Evolutionary conservation across 1,140 invertebrate species (phyloP), one percentile per base, ranked within the genome.

Genomic region (Formica selysi): DNA sequence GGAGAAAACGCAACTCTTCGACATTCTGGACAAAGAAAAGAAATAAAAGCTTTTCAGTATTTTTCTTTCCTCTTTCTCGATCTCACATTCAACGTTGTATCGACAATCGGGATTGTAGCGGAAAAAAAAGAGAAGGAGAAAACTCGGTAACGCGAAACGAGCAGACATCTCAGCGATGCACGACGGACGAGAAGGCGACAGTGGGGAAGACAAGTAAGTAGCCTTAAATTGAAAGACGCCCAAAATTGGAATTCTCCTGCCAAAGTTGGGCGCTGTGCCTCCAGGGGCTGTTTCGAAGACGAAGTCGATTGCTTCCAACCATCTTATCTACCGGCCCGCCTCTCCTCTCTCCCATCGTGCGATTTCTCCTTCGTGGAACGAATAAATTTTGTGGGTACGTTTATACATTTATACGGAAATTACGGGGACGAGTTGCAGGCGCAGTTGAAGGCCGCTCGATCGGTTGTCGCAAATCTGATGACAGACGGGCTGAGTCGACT

Each of bases 171-270:
- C 29, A 13, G 51, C 64, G 54, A 65, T 70, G 87, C 64, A 26
- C 59, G 78, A 59, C 78, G 36, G 11, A 87, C 65, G 67, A 74
- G 86, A 88, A 86, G 64, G 76, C 71, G 85, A 62, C 79, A 76
- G 73, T 76, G 85, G 68, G 38, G 79, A 92, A 93, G 92, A 93
- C 92, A 92, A 93, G 92, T 91, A 92, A 93, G 92, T 91, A 92
- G 90, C 86, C 86, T 92, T 92, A 93, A 93, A 93, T 93, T 92
- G 92, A 92, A 92, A 91, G 91, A 92, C 48, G 91, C 48, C 89
- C 87, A 91, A 92, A 93, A 93, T 93, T 93, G 92, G 89, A 93
- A 93, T 93, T 93, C 91, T 93, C 90, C 90, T 90, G 91, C 87
- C 89, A 92, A 92, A 93, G 87, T 93, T 90, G 89, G 87, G 84